Conservation (phyloP, 2,113 vertebrate species). For the Amphiprion ocellaris region DNA sequence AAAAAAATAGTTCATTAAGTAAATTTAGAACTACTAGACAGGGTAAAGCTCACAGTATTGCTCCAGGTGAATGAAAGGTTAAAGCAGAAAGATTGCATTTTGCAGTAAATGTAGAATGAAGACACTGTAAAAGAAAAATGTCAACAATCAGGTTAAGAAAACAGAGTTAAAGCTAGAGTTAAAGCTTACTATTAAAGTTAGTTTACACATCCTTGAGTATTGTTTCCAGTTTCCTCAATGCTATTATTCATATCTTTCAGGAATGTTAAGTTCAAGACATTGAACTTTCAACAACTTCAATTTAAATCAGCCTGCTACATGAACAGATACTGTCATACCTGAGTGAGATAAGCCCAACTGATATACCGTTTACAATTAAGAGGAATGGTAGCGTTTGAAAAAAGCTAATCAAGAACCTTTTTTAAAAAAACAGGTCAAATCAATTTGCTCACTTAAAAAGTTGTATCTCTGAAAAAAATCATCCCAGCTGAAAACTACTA, state of each 20-base stretch:
- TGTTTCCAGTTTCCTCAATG: too few relatives aligned
- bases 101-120: too few relatives aligned
- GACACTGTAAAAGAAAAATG: too few relatives aligned
- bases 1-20: background rate
- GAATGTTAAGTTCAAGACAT: too few relatives aligned
- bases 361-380: background rate
- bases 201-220: too few relatives aligned
- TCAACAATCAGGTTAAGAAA: too few relatives aligned
- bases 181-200: too few relatives aligned
- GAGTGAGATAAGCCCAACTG: background rate
- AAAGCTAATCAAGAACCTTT: background rate
- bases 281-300: too few relatives aligned
- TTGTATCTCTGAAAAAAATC: background rate
- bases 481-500: conserved; percentile 6
- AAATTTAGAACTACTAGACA: background rate
- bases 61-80: background rate
- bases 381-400: background rate
- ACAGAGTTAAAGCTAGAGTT: too few relatives aligned
- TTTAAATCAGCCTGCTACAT: background rate
- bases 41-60: background rate
- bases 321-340: background rate
- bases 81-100: background rate
- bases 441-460: background rate
- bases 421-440: background rate
- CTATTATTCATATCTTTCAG: too few relatives aligned